Percentiles rank a stretch among this genome's conserved stretches.
Evolutionary conservation across 2,113 vertebrate genomes (phyloP).

Genomic region (Spea bombifrons): DNA sequence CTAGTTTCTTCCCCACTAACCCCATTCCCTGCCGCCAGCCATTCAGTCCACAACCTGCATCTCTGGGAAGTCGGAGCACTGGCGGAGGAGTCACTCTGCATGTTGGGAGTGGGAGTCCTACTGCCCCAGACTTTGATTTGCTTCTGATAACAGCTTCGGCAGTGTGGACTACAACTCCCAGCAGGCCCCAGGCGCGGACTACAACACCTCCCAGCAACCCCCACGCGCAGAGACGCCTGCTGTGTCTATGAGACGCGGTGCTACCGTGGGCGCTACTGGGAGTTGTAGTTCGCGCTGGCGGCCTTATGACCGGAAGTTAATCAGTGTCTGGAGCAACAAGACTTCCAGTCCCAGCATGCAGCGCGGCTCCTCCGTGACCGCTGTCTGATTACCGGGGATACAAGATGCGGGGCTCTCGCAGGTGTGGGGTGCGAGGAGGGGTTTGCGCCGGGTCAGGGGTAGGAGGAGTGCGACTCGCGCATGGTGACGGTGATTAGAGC

Average conservation of each 20-base stretch:
- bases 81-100: neutral
- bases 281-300: neutral
- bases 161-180: neutral
- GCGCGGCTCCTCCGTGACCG: neutral
- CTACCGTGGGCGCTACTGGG: neutral
- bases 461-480: too few relatives aligned
- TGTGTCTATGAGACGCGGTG: neutral
- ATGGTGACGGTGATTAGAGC: too few relatives aligned
- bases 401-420: too few relatives aligned
- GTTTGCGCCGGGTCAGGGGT: neutral
- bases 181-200: neutral
- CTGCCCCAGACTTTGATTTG: neutral
- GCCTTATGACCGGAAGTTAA: accelerated
- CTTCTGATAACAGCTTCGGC: too few relatives aligned
- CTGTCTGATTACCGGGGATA: too few relatives aligned
- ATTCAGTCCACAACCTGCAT: neutral
- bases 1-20: neutral
- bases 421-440: neutral
- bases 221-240: neutral
- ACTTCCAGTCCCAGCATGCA: conserved; percentile 7
- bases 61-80: neutral
- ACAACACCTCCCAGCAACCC: neutral
- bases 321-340: too few relatives aligned
- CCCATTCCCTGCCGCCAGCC: neutral
- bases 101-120: neutral